phyloP scores from a whole-genome alignment of 2,888 invertebrate genomes.

The Lymantria dispar region DNA sequence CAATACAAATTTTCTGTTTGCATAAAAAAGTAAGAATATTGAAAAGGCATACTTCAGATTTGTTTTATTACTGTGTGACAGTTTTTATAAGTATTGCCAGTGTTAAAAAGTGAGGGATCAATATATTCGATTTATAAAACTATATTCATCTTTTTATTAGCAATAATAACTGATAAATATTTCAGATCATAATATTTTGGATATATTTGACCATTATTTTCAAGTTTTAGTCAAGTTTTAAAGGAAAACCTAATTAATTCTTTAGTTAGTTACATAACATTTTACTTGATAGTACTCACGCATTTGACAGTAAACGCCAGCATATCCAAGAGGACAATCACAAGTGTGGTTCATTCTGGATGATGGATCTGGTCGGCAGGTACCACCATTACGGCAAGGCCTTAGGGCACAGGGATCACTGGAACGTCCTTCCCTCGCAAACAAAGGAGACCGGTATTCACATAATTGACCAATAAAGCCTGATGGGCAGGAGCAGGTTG shows the following conservation, averaged over 20 bases:
- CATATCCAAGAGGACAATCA: slow-evolving; percentile 90
- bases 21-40: too few species aligned
- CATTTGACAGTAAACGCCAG: slow-evolving; percentile 90
- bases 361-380: slow-evolving; percentile 82
- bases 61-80: too few species aligned
- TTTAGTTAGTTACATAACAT: too few species aligned
- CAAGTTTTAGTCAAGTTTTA: too few species aligned
- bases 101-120: too few species aligned
- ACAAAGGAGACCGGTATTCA: slow-evolving; percentile 54
- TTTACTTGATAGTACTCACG: slow-evolving; percentile 70
- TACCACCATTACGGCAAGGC: slow-evolving; percentile 92
- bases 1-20: too few species aligned
- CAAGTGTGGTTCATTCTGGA: slow-evolving; percentile 84
- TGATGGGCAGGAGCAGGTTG: slow-evolving; percentile 79
- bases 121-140: background rate
- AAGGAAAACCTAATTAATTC: too few species aligned
- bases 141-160: background rate
- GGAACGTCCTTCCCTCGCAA: slow-evolving; percentile 37
- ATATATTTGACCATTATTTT: too few species aligned
- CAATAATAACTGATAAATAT: background rate
- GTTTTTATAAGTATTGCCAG: too few species aligned
- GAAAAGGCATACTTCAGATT: too few species aligned
- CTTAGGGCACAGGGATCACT: slow-evolving; percentile 79
- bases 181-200: background rate
- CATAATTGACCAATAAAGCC: slow-evolving; percentile 63